phyloP scores from a whole-genome alignment of 2,797 vertebrate genomes.

The Erpetoichthys calabaricus region DNA sequence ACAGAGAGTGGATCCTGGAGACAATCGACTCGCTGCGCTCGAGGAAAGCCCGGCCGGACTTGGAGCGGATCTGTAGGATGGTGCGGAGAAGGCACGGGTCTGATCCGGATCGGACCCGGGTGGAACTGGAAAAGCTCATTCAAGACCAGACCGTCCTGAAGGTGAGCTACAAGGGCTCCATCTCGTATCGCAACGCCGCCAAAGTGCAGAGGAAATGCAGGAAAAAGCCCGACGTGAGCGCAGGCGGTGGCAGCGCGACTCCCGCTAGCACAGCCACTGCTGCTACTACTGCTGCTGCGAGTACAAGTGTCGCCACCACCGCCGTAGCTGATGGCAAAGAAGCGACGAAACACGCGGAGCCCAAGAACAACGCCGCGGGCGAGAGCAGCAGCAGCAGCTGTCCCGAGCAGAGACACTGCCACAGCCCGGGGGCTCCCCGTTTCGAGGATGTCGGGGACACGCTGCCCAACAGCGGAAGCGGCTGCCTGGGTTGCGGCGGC shows the following conservation, averaged over 20 bases:
- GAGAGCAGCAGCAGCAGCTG: conserved; percentile 9
- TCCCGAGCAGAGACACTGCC: conserved; percentile 3
- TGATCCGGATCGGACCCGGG: conserved; percentile 69
- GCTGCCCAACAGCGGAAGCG: conserved; percentile 35
- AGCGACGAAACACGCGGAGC: conserved; percentile 33
- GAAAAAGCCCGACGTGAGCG: conserved; percentile 48
- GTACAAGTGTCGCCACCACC: conserved; percentile 19
- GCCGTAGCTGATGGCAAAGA: conserved; percentile 37
- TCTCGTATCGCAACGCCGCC: conserved; percentile 74
- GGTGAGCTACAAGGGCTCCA: conserved; percentile 82
- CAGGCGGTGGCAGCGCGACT: conserved; percentile 22
- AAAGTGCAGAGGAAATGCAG: conserved; percentile 70
- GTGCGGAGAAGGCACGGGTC: conserved; percentile 75
- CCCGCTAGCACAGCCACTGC: no score
- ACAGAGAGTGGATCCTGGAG: conserved; percentile 77
- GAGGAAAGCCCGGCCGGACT: conserved; percentile 77
- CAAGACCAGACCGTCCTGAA: conserved; percentile 75
- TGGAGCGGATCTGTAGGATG: conserved; percentile 81
- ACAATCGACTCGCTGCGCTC: conserved; percentile 81
- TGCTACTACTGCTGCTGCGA: conserved; percentile 11
- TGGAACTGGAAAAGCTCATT: conserved; percentile 78
- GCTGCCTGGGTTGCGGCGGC: conserved; percentile 36
- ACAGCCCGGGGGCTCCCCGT: conserved; percentile 7
- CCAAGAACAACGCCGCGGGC: conserved; percentile 42
- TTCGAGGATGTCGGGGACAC: conserved; percentile 21